phyloP scores from a whole-genome alignment of 1,140 invertebrate genomes.

The Drosophila parvula region DNA sequence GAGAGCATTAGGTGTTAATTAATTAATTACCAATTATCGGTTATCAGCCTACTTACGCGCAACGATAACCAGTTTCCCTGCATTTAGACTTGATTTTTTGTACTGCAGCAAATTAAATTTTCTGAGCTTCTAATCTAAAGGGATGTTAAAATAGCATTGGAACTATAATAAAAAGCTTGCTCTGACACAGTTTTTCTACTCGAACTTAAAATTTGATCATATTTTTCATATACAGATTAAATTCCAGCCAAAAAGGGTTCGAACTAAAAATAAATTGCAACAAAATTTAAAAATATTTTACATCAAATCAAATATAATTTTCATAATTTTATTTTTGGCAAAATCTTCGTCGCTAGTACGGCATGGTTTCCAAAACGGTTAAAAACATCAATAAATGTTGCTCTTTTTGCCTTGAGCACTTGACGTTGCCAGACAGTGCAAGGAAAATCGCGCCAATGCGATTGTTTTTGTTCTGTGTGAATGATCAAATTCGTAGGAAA shows the following conservation, averaged over 20 bases:
- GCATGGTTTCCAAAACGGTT: too few species aligned
- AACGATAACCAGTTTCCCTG: constrained; percentile 49
- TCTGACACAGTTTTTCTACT: background rate
- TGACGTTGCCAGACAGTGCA: background rate
- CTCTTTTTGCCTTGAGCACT: too few species aligned
- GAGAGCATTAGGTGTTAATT: background rate
- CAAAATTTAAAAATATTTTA: too few species aligned
- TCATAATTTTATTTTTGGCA: too few species aligned
- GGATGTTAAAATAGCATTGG: background rate
- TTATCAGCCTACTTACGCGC: constrained; percentile 37
- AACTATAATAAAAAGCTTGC: background rate
- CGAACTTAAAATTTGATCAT: background rate
- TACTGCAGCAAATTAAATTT: constrained; percentile 6
- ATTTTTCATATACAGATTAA: background rate
- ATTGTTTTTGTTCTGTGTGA: background rate
- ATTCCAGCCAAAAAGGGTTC: too few species aligned
- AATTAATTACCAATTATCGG: background rate
- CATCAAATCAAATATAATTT: too few species aligned
- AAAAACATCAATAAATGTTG: too few species aligned
- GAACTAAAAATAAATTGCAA: too few species aligned
- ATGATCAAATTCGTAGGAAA: too few species aligned
- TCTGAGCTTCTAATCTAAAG: constrained; percentile 7
- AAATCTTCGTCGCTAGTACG: too few species aligned
- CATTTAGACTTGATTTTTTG: constrained; percentile 48
- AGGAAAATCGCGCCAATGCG: background rate